These are phyloP conservation scores for Aphis craccivora DNA, from an alignment of 1,140 invertebrate genomes.

Conservation along the genomic window DNA sequence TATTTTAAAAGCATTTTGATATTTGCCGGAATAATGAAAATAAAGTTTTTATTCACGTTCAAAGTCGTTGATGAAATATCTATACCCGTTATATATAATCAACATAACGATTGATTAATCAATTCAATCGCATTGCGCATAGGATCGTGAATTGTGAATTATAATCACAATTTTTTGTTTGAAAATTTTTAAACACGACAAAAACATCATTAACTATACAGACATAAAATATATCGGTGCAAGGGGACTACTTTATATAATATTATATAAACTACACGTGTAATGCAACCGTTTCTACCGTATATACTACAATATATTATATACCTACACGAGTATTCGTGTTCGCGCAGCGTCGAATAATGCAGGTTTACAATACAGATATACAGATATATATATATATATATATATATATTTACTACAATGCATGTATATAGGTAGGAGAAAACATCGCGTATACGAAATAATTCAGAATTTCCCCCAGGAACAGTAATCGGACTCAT, in stretches of 20 bases:
- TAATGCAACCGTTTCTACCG: not conserved
- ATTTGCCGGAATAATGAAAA: too few relatives aligned
- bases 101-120: not conserved
- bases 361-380: not conserved
- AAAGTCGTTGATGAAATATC: not conserved
- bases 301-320: too few relatives aligned
- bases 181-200: not conserved
- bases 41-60: not conserved
- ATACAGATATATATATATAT: not conserved
- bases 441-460: not conserved
- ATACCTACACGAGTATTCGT: not conserved
- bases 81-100: too few relatives aligned
- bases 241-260: not conserved
- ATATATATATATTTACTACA: not conserved
- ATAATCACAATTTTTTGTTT: not conserved
- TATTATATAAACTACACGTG: not conserved
- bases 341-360: not conserved
- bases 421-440: not conserved
- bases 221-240: not conserved
- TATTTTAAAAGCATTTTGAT: not conserved
- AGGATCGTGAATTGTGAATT: not conserved
- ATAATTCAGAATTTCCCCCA: slow-evolving; percentile 55
- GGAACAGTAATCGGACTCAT: slow-evolving; percentile 52
- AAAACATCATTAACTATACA: not conserved
- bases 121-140: not conserved